phyloP scores from a whole-genome alignment of 2,888 invertebrate genomes.

The Habroteleia sp. region DNA sequence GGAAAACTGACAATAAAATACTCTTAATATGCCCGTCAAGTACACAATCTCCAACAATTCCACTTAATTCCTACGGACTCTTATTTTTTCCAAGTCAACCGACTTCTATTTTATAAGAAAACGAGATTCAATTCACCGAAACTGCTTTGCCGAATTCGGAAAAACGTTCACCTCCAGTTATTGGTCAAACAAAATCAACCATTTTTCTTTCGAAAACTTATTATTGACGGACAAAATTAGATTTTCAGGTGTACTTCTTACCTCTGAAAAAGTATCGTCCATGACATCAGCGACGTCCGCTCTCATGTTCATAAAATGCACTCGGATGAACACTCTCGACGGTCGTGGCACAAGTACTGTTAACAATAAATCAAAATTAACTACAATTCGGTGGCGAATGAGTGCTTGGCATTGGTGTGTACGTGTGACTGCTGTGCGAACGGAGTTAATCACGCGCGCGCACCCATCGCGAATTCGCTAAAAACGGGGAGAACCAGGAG shows the following conservation, averaged over 20 bases:
- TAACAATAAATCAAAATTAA: slow-evolving; percentile 57
- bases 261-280: slow-evolving; percentile 77
- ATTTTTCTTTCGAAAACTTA: no score
- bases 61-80: no score
- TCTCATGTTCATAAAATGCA: slow-evolving; percentile 72
- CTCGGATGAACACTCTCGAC: slow-evolving; percentile 70
- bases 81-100: no score
- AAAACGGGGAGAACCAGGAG: slow-evolving; percentile 16
- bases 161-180: neutral
- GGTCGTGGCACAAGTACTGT: slow-evolving; percentile 65
- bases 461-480: slow-evolving; percentile 42
- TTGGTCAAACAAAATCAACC: slow-evolving; percentile 18
- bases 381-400: slow-evolving; percentile 46
- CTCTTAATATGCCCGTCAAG: no score
- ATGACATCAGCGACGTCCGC: slow-evolving; percentile 74
- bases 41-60: no score
- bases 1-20: no score
- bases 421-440: slow-evolving; percentile 2
- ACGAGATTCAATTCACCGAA: no score
- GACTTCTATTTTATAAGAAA: no score
- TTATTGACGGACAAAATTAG: no score
- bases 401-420: slow-evolving; percentile 15
- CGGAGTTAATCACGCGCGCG: slow-evolving; percentile 47
- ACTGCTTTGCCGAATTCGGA: no score
- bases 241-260: slow-evolving; percentile 64